Evolutionary conservation across 1,140 invertebrate species (phyloP), one percentile per base, ranked within the genome.

Genomic region (Sweltsa coloradensis): DNA sequence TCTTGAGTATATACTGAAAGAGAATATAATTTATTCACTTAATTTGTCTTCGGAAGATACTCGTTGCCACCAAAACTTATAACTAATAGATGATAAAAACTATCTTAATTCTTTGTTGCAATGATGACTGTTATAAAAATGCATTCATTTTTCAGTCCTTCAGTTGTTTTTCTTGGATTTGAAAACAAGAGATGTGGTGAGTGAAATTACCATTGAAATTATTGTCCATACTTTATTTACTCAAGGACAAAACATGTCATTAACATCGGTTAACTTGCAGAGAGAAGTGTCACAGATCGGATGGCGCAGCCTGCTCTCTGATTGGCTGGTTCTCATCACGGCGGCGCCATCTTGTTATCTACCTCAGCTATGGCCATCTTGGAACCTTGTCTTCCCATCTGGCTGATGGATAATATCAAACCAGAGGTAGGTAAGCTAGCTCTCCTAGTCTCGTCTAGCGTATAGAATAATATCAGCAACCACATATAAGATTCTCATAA

Each of bases 301-400:
- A 31, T 80, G 76, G 74, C 60, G 60, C 2, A 61, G 66, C 7
- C 60, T 83, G 3, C 54, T 82, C 3, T 66, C 68, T 25, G 74
- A 81, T 55, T 66, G 69, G 41, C 68, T 73, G 49, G 74, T 81
- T 23, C 51, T 81, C 23, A 67, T 78, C 37, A 73, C 74, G 69
- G 73, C 21, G 72, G 79, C 11, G 76, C 80, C 6, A 84, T 89
- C 51, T 83, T 76, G 61, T 63, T 83, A 6, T 82, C 82, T 3
- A 88, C 85, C 0, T 77, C 77, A 1, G 74, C 82, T 0, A 86
- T 89, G 76, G 83, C 85, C 7, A 77, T 87, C 52, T 57, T 89
- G 40, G 86, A 89, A 58, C 81, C 85, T 0, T 87, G 82, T 56
- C 60, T 89, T n/a, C 86, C 85, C 1, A 75, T 88, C 55, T 89